phyloP scores from a whole-genome alignment of 2,113 vertebrate species.

The Cephalopterus ornatus region DNA sequence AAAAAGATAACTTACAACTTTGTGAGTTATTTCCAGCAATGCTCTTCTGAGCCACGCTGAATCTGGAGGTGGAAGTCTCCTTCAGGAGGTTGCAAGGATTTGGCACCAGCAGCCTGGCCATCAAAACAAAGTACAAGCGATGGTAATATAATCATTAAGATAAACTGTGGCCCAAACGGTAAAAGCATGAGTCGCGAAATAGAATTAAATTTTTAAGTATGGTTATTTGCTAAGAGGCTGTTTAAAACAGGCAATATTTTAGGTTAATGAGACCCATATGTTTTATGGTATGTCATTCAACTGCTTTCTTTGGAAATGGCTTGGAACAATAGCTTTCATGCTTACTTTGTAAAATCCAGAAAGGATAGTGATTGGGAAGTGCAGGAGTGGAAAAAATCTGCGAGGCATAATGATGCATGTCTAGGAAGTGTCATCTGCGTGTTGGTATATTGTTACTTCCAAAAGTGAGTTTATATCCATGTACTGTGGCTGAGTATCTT shows the following conservation, averaged over 20 bases:
- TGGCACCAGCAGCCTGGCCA: slow-evolving; percentile 23
- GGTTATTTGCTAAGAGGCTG: slow-evolving; percentile 58
- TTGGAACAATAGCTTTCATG: slow-evolving; percentile 63
- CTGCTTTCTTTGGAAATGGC: slow-evolving; percentile 58
- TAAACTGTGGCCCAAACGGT: slow-evolving; percentile 48
- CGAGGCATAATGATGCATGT: not conserved
- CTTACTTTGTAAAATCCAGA: slow-evolving; percentile 35
- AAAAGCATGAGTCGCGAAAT: slow-evolving; percentile 46
- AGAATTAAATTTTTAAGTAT: slow-evolving; percentile 62
- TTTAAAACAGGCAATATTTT: slow-evolving; percentile 59
- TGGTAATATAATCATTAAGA: slow-evolving; percentile 29
- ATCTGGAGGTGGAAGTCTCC: slow-evolving; percentile 49
- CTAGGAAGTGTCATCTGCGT: not conserved
- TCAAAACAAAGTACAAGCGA: slow-evolving; percentile 31
- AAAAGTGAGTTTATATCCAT: not conserved
- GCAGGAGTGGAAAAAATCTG: not conserved
- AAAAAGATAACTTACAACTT: slow-evolving; percentile 25
- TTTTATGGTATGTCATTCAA: slow-evolving; percentile 55
- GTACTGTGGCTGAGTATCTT: accelerated
- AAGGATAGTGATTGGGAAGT: slow-evolving; percentile 32
- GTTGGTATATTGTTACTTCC: not conserved
- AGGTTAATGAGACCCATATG: slow-evolving; percentile 57
- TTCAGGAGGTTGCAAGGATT: slow-evolving; percentile 32
- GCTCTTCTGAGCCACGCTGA: not conserved
- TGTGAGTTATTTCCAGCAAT: not conserved